Evolutionary conservation across 1,140 invertebrate species (phyloP).

Genomic region (Pseudomyrmex flavicornis): DNA sequence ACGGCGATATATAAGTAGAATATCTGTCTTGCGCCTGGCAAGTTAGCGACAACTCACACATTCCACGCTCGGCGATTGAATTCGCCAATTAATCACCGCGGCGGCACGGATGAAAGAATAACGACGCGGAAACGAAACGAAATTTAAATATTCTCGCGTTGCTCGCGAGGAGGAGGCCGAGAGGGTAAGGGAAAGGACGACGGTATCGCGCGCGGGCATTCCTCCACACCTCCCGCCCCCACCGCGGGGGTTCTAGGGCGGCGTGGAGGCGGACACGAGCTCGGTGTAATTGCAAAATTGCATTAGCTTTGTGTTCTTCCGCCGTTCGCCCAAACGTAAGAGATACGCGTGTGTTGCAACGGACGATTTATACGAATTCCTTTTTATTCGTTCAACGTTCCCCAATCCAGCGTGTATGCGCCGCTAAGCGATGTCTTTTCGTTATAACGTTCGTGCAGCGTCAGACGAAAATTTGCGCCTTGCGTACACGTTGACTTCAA

Average conservation of each 20-base stretch:
- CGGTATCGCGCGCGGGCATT: conserved; percentile 66
- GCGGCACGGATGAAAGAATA: conserved; percentile 77
- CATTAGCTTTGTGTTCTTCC: conserved; percentile 81
- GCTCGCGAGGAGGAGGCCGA: conserved; percentile 49
- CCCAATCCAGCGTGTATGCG: conserved; percentile 10
- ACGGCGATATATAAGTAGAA: conserved; percentile 36
- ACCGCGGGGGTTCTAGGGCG: conserved; percentile 17
- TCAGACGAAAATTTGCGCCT: background rate
- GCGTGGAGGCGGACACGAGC: conserved; percentile 54
- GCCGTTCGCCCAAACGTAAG: conserved; percentile 79
- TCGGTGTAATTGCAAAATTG: conserved; percentile 80
- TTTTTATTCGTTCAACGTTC: conserved; percentile 43
- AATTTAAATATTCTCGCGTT: conserved; percentile 79
- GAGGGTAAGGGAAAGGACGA: conserved; percentile 36
- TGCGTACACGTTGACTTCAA: background rate
- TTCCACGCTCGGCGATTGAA: conserved; percentile 70
- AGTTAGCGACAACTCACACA: conserved; percentile 46
- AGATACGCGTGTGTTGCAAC: conserved; percentile 73
- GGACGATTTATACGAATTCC: conserved; percentile 76
- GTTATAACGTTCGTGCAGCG: background rate
- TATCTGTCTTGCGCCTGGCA: conserved; percentile 15
- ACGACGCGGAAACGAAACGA: conserved; percentile 78
- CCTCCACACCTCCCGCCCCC: conserved; percentile 67
- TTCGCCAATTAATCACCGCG: conserved; percentile 74
- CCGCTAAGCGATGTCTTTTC: conserved; percentile 43